Evolutionary conservation across 2,113 vertebrate species (phyloP).

Genomic region (Calidris pugnax): DNA sequence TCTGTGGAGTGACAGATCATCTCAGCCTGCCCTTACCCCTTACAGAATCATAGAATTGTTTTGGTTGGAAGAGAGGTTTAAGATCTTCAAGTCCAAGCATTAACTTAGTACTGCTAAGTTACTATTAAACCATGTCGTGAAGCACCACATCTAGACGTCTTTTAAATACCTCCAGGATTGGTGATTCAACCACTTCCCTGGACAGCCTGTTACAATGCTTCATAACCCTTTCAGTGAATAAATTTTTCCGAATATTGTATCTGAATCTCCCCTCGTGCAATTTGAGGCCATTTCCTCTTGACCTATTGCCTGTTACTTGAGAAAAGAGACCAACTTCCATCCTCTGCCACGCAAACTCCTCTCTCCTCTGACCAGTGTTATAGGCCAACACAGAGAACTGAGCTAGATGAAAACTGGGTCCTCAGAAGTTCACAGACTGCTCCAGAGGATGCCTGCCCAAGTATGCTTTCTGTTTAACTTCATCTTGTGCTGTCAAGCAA

Average conservation of each 20-base stretch:
- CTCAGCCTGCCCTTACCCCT: background rate
- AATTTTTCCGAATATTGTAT: too few species aligned
- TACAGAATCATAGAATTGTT: background rate
- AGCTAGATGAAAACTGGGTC: background rate
- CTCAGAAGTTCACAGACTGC: background rate
- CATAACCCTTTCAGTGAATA: too few species aligned
- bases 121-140: background rate
- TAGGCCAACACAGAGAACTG: background rate
- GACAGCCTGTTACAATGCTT: too few species aligned
- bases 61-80: background rate
- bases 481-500: background rate
- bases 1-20: background rate
- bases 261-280: too few species aligned
- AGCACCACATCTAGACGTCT: too few species aligned
- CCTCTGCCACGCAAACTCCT: background rate
- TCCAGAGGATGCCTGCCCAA: background rate
- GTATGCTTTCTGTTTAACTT: background rate
- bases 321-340: background rate
- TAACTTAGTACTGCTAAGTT: background rate
- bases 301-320: background rate
- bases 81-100: background rate
- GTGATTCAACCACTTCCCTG: too few species aligned
- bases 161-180: too few species aligned
- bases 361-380: background rate
- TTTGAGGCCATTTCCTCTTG: background rate